Evolutionary conservation across 1,140 invertebrate genomes (phyloP), one percentile per base, ranked within the genome.

Genomic region (Helicorthomorpha holstii): DNA sequence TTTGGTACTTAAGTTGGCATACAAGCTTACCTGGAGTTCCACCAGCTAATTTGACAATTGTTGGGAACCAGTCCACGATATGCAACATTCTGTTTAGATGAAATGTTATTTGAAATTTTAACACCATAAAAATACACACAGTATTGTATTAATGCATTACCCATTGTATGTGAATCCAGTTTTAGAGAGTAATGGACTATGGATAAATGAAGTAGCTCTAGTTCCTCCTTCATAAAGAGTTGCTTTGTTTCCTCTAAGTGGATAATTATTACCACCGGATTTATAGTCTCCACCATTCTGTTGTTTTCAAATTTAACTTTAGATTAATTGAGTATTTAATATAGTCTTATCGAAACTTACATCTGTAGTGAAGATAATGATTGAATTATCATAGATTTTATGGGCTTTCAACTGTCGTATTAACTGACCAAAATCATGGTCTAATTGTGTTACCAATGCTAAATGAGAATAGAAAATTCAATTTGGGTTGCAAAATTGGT

Each of bases 221-320:
- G 65, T 66, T 4, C 71, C 71, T 22, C 71, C 71, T 52, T 73
- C 71, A 63, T 65, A 73, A 14, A 73, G 44, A 1, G 67, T 64
- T n/a, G 57, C 61, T 53, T 73, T 73, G 55, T 63, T 64, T 4
- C 71, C 71, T 46, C 69, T 47, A 0, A 72, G 58, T 0, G 71
- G 71, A 58, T 59, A 66, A 57, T 73, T 73, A 42, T 69, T 71
- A 10, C 68, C 70, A 16, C 69, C 69, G 22, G 56, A 61, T 42
- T 56, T 56, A 1, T 64, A 52, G 38, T 66, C 59, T 2, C 69
- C 69, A 22, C 69, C 69, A 60, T 71, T 71, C 57, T 71, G 12
- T 12, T 19, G 19, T 41, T 12, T 41, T 12, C 12, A 41, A 41
- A 19, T 41, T 12, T 19, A 41, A 54, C 63, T 66, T 53, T 59